Percentiles rank a stretch among this genome's conserved stretches.
Conservation (phyloP, 2,113 vertebrate species). For the Antechinus flavipes region DNA sequence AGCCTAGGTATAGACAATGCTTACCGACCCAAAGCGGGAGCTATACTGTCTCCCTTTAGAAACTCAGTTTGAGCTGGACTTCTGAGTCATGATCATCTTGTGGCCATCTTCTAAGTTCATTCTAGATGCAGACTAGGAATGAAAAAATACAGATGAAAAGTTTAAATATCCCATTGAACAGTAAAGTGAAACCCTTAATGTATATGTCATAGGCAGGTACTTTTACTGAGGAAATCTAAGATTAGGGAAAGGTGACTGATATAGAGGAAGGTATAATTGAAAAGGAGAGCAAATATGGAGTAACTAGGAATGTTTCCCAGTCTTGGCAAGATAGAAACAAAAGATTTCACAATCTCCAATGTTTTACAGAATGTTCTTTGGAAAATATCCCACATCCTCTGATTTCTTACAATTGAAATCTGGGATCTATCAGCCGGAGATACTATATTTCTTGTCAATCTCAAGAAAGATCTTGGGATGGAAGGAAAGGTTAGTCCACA, state of each 20-base stretch:
- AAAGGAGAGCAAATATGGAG: background rate
- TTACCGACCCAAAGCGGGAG: background rate
- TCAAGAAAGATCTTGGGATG: background rate
- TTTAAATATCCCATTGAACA: background rate
- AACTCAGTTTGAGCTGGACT: background rate
- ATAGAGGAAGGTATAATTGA: background rate
- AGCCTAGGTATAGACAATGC: background rate
- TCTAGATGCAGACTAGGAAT: background rate
- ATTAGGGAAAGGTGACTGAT: background rate
- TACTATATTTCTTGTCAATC: background rate
- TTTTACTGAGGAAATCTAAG: background rate
- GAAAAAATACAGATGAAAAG: background rate
- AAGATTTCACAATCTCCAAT: background rate
- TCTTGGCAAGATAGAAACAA: background rate
- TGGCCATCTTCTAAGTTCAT: background rate
- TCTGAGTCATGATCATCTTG: no score
- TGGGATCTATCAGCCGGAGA: background rate
- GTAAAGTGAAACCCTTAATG: background rate
- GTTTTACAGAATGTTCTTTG: background rate
- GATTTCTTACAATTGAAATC: background rate
- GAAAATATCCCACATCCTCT: background rate
- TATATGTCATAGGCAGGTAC: background rate
- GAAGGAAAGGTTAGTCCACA: background rate
- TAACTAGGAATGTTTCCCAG: background rate
- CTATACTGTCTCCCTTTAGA: background rate